phyloP scores from a whole-genome alignment of 2,888 invertebrate species.

The Callinectes sapidus region DNA sequence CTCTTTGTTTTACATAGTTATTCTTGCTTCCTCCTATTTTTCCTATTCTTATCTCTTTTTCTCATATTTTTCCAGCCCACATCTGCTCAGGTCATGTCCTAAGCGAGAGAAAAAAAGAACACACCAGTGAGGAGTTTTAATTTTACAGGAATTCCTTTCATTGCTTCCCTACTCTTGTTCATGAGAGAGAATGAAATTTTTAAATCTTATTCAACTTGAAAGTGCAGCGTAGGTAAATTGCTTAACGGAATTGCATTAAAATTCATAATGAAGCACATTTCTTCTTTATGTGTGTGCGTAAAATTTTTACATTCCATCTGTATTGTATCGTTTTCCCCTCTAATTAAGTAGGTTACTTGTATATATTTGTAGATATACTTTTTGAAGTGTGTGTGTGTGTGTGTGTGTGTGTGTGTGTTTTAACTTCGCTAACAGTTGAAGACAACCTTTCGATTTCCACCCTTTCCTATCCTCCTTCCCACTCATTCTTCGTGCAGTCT shows the following conservation, averaged over 20 bases:
- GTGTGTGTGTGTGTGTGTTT: neutral
- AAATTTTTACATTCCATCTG: conserved; percentile 2
- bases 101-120: neutral
- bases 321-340: neutral
- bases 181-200: neutral
- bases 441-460: conserved; percentile 15
- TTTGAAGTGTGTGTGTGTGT: neutral
- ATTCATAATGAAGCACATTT: conserved; percentile 26
- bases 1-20: neutral
- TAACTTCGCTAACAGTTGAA: neutral
- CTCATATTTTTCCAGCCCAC: neutral
- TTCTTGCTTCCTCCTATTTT: neutral
- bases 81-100: neutral
- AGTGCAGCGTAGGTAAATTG: conserved; percentile 24
- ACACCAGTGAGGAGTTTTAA: conserved; percentile 11
- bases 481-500: neutral
- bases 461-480: neutral
- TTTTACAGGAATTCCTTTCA: neutral
- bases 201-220: conserved; percentile 30
- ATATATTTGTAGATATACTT: neutral
- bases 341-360: neutral
- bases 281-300: conserved; percentile 12
- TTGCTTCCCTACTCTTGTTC: conserved; percentile 6
- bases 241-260: conserved; percentile 14
- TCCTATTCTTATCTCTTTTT: neutral